Conservation (phyloP, 2,113 vertebrate genomes). For the Spea bombifrons region DNA sequence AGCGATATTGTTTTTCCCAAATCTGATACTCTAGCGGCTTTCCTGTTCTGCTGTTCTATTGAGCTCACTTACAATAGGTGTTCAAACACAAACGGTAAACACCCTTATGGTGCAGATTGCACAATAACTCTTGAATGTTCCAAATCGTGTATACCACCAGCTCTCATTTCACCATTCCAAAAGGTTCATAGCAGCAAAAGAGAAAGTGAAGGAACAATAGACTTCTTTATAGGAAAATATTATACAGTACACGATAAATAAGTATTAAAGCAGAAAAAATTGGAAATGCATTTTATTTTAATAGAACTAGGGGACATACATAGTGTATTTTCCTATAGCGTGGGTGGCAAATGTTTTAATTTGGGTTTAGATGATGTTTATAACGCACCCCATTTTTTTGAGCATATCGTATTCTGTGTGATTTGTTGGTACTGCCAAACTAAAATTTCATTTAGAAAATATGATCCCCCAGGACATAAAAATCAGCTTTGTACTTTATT, state of each 20-base stretch:
- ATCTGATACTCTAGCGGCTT: conserved; percentile 63
- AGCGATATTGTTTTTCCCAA: conserved; percentile 62
- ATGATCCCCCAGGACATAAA: too few species aligned
- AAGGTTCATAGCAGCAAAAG: not conserved
- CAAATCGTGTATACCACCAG: not conserved
- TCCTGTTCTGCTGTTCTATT: conserved; percentile 62
- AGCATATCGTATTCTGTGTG: too few species aligned
- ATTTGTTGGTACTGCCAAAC: too few species aligned
- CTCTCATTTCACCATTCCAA: not conserved
- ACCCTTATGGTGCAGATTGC: conserved; percentile 50
- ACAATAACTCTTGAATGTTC: not conserved
- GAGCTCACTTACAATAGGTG: conserved; percentile 54
- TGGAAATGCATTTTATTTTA: too few species aligned
- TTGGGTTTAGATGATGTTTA: not conserved
- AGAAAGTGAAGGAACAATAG: conserved; percentile 11
- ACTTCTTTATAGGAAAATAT: conserved; percentile 53
- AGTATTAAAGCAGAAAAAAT: too few species aligned
- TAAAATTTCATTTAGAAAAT: too few species aligned
- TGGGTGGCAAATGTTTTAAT: not conserved
- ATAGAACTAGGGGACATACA: not conserved
- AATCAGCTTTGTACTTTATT: too few species aligned
- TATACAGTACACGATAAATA: too few species aligned
- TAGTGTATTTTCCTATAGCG: not conserved
- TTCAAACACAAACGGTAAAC: conserved; percentile 62
- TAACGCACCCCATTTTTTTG: too few species aligned